Conservation (phyloP, 1,140 invertebrate species). For the Sinonovacula constricta region DNA sequence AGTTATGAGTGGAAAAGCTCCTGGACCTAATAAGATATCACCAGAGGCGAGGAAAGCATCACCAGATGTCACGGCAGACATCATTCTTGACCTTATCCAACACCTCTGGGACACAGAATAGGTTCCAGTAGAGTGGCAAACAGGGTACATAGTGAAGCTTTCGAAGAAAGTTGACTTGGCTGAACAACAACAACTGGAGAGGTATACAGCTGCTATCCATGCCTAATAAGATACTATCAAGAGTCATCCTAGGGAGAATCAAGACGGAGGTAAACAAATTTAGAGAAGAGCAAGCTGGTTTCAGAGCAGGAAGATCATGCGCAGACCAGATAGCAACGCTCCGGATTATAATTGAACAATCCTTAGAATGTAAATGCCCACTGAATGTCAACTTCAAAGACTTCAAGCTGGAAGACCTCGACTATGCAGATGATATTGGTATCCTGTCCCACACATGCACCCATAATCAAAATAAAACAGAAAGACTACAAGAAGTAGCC, state of each 20-base stretch:
- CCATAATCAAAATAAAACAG: slow-evolving; percentile 3
- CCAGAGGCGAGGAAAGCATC: slow-evolving; percentile 41
- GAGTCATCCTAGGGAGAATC: slow-evolving; percentile 38
- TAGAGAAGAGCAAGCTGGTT: slow-evolving; percentile 47
- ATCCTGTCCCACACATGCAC: slow-evolving; percentile 23
- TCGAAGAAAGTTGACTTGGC: slow-evolving; percentile 53
- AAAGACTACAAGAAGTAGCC: background rate
- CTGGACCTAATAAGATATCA: slow-evolving; percentile 47
- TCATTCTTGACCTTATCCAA: slow-evolving; percentile 8
- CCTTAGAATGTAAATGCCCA: slow-evolving; percentile 61
- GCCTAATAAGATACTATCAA: slow-evolving; percentile 55
- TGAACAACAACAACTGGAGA: slow-evolving; percentile 59
- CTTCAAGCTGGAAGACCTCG: slow-evolving; percentile 51
- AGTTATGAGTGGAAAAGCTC: background rate
- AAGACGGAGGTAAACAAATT: no score
- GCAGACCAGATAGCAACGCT: slow-evolving; percentile 58
- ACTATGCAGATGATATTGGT: slow-evolving; percentile 43
- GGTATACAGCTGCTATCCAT: no score
- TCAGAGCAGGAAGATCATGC: slow-evolving; percentile 48
- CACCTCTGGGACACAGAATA: slow-evolving; percentile 34
- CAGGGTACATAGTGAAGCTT: slow-evolving; percentile 41
- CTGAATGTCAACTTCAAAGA: slow-evolving; percentile 67
- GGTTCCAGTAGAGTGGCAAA: slow-evolving; percentile 39
- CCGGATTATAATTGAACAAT: no score
- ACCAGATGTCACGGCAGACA: background rate